These are phyloP conservation scores for Ceyx cyanopectus DNA, from an alignment of 2,113 vertebrate genomes.

Conservation along the genomic window DNA sequence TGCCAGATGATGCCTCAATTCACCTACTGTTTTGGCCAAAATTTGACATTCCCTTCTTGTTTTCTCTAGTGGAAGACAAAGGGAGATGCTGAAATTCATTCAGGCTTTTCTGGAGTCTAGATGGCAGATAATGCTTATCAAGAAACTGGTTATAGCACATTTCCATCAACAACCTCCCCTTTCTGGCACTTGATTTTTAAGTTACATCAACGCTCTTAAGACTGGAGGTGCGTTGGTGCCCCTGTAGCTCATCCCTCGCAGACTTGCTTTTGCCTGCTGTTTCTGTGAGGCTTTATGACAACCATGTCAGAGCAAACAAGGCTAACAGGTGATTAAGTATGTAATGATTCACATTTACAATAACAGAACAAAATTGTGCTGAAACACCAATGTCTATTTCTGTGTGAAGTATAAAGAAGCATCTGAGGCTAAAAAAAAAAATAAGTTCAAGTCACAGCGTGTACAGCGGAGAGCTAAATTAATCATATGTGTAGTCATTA, in stretches of 20 bases:
- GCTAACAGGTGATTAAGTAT: background rate
- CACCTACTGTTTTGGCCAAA: background rate
- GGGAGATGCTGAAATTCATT: background rate
- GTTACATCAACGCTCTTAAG: background rate
- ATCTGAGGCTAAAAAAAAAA: slow-evolving; percentile 29
- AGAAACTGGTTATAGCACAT: background rate
- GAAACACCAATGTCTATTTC: background rate
- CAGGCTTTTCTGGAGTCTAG: slow-evolving; percentile 3
- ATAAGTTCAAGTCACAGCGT: background rate
- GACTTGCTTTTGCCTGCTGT: background rate
- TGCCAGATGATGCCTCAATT: background rate
- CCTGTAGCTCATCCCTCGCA: background rate
- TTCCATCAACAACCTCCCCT: background rate
- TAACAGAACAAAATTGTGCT: background rate
- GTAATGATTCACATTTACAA: background rate
- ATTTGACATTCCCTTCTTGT: background rate
- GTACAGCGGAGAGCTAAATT: background rate
- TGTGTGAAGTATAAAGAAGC: background rate
- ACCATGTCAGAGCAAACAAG: background rate
- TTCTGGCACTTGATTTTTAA: background rate
- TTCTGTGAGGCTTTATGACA: background rate
- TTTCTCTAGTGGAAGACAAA: background rate
- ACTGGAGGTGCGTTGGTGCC: background rate
- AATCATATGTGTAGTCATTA: background rate
- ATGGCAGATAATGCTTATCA: background rate